phyloP scores from a whole-genome alignment of 2,888 invertebrate species.

The Zhuqinia jingwanae region DNA sequence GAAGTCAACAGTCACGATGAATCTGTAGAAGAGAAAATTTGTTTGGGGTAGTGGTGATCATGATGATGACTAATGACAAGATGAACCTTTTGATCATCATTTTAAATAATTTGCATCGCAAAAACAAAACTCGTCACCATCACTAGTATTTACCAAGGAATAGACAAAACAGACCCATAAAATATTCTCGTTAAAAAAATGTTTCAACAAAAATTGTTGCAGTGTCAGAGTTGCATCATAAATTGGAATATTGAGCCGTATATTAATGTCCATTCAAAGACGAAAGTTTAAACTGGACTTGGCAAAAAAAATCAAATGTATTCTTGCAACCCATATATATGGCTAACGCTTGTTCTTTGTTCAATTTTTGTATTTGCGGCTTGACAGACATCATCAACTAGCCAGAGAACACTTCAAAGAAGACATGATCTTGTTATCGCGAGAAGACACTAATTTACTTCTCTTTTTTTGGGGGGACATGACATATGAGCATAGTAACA shows the following conservation, averaged over 20 bases:
- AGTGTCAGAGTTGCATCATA: background rate
- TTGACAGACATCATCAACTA: background rate
- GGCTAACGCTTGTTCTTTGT: background rate
- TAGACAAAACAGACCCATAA: slow-evolving; percentile 44
- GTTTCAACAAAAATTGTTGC: background rate
- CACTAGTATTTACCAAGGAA: background rate
- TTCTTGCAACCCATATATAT: too few relatives aligned
- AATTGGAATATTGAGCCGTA: slow-evolving; percentile 20
- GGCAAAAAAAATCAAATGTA: too few relatives aligned
- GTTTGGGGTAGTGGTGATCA: background rate
- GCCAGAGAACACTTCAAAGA: too few relatives aligned
- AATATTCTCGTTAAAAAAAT: slow-evolving; percentile 39
- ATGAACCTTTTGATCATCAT: slow-evolving; percentile 36
- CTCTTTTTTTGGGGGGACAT: background rate
- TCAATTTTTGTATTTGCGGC: background rate
- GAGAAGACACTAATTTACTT: background rate
- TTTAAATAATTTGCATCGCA: slow-evolving; percentile 17
- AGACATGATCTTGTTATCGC: too few relatives aligned
- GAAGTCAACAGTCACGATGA: slow-evolving; percentile 35
- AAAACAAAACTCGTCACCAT: background rate
- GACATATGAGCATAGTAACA: background rate
- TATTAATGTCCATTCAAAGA: background rate
- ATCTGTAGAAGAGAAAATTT: background rate
- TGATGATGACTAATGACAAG: slow-evolving; percentile 51
- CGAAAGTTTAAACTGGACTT: too few relatives aligned